Evolutionary conservation across 2,113 vertebrate genomes (phyloP).

Genomic region (Narcine bancroftii): DNA sequence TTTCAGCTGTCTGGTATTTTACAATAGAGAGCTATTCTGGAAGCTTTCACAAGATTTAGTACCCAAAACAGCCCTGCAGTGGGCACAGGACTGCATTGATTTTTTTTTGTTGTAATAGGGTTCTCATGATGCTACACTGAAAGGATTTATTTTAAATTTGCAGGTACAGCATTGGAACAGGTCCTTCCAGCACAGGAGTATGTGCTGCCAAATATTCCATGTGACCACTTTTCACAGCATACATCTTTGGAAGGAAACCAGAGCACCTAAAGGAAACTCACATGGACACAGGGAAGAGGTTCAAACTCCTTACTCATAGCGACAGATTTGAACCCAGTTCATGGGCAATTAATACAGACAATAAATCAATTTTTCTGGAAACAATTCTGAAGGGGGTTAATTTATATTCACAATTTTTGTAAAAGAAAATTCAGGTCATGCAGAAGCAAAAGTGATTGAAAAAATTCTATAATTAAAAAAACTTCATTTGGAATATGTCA

Average conservation of each 20-base stretch:
- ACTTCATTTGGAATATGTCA: background rate
- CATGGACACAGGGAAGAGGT: too few relatives aligned
- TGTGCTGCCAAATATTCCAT: too few relatives aligned
- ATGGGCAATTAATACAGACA: too few relatives aligned
- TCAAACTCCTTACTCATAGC: too few relatives aligned
- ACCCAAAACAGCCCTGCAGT: background rate
- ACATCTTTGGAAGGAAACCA: too few relatives aligned
- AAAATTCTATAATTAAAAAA: background rate
- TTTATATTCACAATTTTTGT: background rate
- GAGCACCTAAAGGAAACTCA: too few relatives aligned
- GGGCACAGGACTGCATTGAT: background rate
- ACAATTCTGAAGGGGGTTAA: background rate
- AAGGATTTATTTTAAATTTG: background rate
- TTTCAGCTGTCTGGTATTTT: background rate
- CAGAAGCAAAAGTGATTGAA: background rate
- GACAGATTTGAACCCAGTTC: too few relatives aligned
- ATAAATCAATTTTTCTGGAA: background rate
- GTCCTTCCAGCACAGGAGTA: too few relatives aligned
- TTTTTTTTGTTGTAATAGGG: background rate
- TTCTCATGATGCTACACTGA: background rate
- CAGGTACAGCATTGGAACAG: too few relatives aligned
- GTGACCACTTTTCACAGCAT: too few relatives aligned
- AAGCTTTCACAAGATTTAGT: background rate
- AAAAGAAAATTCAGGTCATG: background rate
- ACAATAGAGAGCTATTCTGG: background rate